A percentile compares a stretch with the other conserved stretches of the same genome.
phyloP scores from a whole-genome alignment of 2,888 invertebrate genomes.

The Conchocele bisecta region DNA sequence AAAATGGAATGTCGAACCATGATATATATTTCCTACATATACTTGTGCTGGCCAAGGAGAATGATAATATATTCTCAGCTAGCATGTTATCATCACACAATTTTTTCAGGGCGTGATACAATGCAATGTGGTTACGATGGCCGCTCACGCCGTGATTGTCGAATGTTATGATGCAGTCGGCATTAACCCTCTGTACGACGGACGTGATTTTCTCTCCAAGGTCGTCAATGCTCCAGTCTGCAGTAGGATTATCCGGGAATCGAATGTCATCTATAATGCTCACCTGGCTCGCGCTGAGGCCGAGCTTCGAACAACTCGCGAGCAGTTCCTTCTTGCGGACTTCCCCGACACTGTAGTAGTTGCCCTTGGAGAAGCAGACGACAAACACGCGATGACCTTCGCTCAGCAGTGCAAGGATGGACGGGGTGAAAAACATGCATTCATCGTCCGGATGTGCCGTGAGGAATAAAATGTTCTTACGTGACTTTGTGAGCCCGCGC shows the following conservation, averaged over 20 bases:
- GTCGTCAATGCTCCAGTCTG: conserved; percentile 89
- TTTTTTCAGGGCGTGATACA: conserved; percentile 71
- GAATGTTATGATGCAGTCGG: conserved; percentile 90
- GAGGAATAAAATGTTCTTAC: conserved; percentile 87
- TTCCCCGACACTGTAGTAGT: conserved; percentile 87
- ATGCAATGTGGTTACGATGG: conserved; percentile 93
- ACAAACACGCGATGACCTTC: conserved; percentile 89
- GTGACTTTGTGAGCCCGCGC: conserved; percentile 13
- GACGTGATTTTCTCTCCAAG: conserved; percentile 87
- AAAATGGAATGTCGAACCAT: conserved; percentile 91
- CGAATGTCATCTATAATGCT: conserved; percentile 60
- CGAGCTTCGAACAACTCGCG: conserved; percentile 90
- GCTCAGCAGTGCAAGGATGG: conserved; percentile 80
- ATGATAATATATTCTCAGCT: conserved; percentile 84
- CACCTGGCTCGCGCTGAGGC: conserved; percentile 79
- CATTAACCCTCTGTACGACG: conserved; percentile 87
- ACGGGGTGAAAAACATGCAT: conserved; percentile 99
- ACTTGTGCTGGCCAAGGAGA: conserved; percentile 93
- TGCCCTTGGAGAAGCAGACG: conserved; percentile 90
- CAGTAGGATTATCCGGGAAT: conserved; percentile 84
- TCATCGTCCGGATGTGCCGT: conserved; percentile 99
- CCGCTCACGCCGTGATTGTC: conserved; percentile 96
- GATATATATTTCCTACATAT: conserved; percentile 92
- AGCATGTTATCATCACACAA: conserved; percentile 1
- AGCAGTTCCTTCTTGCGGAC: conserved; percentile 91